Evolutionary conservation across 1,140 invertebrate species (phyloP).

Genomic region (Aphelenchoides fujianensis): DNA sequence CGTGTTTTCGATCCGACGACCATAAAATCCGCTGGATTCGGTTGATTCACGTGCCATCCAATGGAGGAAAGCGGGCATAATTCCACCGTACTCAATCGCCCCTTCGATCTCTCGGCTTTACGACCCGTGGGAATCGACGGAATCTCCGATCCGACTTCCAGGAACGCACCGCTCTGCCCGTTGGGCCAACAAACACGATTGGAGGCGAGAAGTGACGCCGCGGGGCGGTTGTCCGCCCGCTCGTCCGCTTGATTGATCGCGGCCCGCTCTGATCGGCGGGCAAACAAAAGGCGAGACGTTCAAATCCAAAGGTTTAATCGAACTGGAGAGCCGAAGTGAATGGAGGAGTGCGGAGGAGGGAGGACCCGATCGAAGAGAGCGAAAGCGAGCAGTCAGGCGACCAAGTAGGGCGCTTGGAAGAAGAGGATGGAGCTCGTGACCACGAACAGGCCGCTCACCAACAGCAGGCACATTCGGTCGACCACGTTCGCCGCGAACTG

Average conservation of each 20-base stretch:
- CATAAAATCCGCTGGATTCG: no score
- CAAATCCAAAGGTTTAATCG: not conserved
- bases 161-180: not conserved
- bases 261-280: not conserved
- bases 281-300: not conserved
- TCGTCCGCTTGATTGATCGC: not conserved
- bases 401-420: slow-evolving; percentile 88
- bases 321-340: not conserved
- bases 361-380: not conserved
- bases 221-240: no score
- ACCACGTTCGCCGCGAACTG: slow-evolving; percentile 98
- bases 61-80: no score
- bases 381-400: slow-evolving; percentile 80
- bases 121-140: not conserved
- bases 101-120: not conserved
- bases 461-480: slow-evolving; percentile 95
- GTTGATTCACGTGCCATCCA: no score
- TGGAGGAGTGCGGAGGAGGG: not conserved
- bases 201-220: not conserved
- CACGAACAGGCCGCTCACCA: slow-evolving; percentile 95
- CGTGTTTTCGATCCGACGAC: no score
- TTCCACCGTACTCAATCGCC: no score
- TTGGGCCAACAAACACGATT: slow-evolving; percentile 1
- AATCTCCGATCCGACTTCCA: not conserved
- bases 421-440: slow-evolving; percentile 92